These are phyloP conservation scores for Ichneumon xanthorius DNA, from an alignment of 2,888 invertebrate genomes.

Conservation along the genomic window DNA sequence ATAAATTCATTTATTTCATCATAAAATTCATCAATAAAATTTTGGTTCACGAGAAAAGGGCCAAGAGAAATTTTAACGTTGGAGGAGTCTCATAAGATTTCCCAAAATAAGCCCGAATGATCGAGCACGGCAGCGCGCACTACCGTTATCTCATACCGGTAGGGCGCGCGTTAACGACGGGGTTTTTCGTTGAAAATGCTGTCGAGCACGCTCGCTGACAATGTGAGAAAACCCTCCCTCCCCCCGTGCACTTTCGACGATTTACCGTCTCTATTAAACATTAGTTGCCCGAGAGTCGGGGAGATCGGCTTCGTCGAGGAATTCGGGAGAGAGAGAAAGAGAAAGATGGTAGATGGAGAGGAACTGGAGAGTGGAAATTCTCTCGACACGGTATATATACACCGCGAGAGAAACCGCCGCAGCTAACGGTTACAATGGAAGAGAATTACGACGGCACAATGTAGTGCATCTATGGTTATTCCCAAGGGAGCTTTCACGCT, in stretches of 20 bases:
- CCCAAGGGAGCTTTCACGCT: constrained; percentile 60
- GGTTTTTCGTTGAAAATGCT: constrained; percentile 8
- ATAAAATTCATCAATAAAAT: too few species aligned
- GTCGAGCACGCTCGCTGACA: constrained; percentile 38
- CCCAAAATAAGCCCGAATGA: background rate
- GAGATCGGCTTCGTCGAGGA: constrained; percentile 55
- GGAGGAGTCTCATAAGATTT: background rate
- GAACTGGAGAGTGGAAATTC: constrained; percentile 48
- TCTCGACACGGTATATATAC: constrained; percentile 26
- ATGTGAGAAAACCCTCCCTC: constrained; percentile 40
- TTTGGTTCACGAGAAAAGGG: background rate
- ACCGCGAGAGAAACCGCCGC: constrained; percentile 45
- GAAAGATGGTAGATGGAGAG: background rate
- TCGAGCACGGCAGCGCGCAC: background rate
- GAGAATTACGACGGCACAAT: constrained; percentile 65
- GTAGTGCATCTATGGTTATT: constrained; percentile 61
- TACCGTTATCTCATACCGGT: background rate
- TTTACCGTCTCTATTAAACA: constrained; percentile 67
- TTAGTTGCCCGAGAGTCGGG: constrained; percentile 30
- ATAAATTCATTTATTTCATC: too few species aligned
- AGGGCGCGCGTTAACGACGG: background rate
- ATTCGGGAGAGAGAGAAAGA: constrained; percentile 34
- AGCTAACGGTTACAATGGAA: constrained; percentile 61
- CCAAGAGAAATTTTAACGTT: background rate
- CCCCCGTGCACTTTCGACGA: constrained; percentile 40